Evolutionary conservation across 2,888 invertebrate species (phyloP).

Genomic region (Syrphus vitripennis): DNA sequence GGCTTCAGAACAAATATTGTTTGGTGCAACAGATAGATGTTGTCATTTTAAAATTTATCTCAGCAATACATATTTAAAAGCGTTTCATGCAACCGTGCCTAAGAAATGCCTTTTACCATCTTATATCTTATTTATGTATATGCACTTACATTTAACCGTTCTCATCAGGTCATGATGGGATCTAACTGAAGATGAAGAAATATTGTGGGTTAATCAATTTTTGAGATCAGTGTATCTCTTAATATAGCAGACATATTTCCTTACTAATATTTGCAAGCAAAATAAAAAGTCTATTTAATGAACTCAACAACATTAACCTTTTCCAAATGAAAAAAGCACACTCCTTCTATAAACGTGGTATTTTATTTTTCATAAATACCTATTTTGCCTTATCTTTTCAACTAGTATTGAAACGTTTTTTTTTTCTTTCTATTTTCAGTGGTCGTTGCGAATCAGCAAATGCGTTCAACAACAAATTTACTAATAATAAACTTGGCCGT

Average conservation of each 20-base stretch:
- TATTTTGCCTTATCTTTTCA: neutral
- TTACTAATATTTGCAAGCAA: neutral
- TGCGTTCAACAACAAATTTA: slow-evolving; percentile 96
- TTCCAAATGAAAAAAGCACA: neutral
- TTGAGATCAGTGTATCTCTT: too few species aligned
- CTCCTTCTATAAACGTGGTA: neutral
- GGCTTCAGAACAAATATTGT: too few species aligned
- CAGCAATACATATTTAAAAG: too few species aligned
- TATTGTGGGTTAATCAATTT: too few species aligned
- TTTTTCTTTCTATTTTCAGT: slow-evolving; percentile 81
- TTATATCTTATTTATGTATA: too few species aligned
- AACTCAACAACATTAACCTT: neutral
- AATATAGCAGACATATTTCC: neutral
- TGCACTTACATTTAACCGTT: too few species aligned
- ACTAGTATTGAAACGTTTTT: neutral
- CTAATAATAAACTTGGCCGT: slow-evolving; percentile 94
- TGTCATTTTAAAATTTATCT: too few species aligned
- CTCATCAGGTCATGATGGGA: too few species aligned
- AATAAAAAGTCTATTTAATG: neutral
- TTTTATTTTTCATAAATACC: neutral
- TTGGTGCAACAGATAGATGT: too few species aligned
- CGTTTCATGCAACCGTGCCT: too few species aligned
- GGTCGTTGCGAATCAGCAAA: slow-evolving; percentile 93
- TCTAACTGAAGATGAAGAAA: too few species aligned
- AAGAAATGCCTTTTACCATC: too few species aligned